Evolutionary conservation across 2,888 invertebrate genomes (phyloP).

Genomic region (Trisateles emortualis): DNA sequence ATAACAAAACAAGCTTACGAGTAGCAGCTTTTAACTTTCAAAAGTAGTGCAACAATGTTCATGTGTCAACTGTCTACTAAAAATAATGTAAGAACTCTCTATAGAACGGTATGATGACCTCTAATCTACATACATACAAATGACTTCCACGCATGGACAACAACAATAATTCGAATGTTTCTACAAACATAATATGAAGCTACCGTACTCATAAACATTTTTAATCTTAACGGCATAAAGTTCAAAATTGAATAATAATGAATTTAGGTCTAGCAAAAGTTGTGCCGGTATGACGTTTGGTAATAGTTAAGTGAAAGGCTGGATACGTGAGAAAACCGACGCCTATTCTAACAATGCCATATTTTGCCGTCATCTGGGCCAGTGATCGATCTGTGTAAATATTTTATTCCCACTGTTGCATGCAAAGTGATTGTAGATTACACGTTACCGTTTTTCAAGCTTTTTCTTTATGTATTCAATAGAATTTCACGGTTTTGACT

Average conservation of each 20-base stretch:
- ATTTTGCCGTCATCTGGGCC: conserved; percentile 79
- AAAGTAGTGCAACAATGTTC: conserved; percentile 67
- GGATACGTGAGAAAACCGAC: conserved; percentile 83
- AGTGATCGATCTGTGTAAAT: conserved; percentile 83
- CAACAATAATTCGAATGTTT: conserved; percentile 77
- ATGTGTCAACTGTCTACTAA: conserved; percentile 67
- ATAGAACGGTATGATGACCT: conserved; percentile 80
- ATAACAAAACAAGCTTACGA: conserved; percentile 44
- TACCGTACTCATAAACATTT: conserved; percentile 6
- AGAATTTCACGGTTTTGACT: conserved; percentile 38
- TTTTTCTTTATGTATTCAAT: conserved; percentile 33
- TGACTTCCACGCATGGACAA: conserved; percentile 82
- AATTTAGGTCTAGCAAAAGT: conserved; percentile 15
- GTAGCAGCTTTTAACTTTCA: conserved; percentile 46
- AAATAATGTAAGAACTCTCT: conserved; percentile 70
- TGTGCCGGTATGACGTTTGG: conserved; percentile 66
- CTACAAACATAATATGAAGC: conserved; percentile 46
- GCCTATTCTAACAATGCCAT: conserved; percentile 82
- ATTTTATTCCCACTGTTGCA: conserved; percentile 74
- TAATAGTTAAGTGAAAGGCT: conserved; percentile 84
- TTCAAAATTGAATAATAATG: conserved; percentile 46
- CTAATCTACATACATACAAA: conserved; percentile 84
- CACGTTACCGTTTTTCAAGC: conserved; percentile 34
- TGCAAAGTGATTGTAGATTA: conserved; percentile 70
- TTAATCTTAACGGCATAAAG: conserved; percentile 50